phyloP scores from a whole-genome alignment of 1,140 invertebrate species.

The Capitella teleta region DNA sequence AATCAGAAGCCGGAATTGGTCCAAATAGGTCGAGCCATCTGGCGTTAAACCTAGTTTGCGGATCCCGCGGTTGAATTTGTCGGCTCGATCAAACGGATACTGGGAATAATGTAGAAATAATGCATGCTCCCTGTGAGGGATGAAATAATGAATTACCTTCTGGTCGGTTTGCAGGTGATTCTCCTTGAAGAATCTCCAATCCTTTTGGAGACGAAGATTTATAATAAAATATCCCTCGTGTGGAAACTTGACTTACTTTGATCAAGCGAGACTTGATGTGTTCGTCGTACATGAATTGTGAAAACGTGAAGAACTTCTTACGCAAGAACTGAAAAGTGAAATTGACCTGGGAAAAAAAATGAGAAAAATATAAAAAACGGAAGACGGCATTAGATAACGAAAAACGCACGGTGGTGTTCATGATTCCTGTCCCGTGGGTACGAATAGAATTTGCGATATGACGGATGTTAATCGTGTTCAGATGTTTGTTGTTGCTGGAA shows the following conservation, averaged over 20 bases:
- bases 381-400: background rate
- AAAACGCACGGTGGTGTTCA: slow-evolving; percentile 75
- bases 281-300: slow-evolving; percentile 96
- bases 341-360: slow-evolving; percentile 55
- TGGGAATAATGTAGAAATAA: slow-evolving; percentile 18
- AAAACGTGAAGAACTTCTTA: slow-evolving; percentile 88
- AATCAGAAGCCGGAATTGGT: slow-evolving; percentile 82
- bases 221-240: background rate
- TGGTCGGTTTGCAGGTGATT: slow-evolving; percentile 47
- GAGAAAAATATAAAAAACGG: background rate
- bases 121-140: background rate
- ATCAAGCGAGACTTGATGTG: slow-evolving; percentile 91
- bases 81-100: slow-evolving; percentile 76
- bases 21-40: slow-evolving; percentile 71
- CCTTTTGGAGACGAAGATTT: slow-evolving; percentile 44
- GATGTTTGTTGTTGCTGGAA: slow-evolving; percentile 79
- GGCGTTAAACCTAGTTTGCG: slow-evolving; percentile 72
- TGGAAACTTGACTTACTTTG: slow-evolving; percentile 44
- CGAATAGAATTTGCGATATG: slow-evolving; percentile 96
- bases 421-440: slow-evolving; percentile 89
- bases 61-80: slow-evolving; percentile 88
- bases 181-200: slow-evolving; percentile 62
- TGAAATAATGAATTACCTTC: slow-evolving; percentile 26
- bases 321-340: slow-evolving; percentile 93
- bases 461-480: slow-evolving; percentile 90